Evolutionary conservation across 2,888 invertebrate species (phyloP).

Genomic region (Nomada fucata): DNA sequence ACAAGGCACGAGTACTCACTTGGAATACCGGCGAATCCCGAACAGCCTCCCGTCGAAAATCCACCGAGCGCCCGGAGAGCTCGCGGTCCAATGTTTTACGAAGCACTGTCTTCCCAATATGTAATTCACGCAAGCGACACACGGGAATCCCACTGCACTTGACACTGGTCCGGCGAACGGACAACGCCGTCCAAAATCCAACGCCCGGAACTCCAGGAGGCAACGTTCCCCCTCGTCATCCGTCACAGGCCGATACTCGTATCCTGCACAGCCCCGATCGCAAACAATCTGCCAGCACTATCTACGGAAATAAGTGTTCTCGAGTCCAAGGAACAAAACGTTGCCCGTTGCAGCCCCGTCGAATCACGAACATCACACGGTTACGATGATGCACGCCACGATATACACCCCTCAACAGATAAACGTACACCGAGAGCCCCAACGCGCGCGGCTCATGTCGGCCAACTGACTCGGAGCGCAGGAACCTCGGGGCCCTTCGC

Average conservation of each 20-base stretch:
- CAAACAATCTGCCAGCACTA: slow-evolving; percentile 23
- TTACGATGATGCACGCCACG: slow-evolving; percentile 35
- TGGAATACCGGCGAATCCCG: neutral
- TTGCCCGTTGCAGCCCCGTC: neutral
- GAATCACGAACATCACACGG: slow-evolving; percentile 19
- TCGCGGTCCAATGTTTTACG: slow-evolving; percentile 7
- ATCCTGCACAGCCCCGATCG: neutral
- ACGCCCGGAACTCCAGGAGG: neutral
- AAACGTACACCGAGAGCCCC: slow-evolving; percentile 59
- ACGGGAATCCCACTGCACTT: slow-evolving; percentile 71
- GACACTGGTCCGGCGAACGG: slow-evolving; percentile 60
- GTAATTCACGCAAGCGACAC: slow-evolving; percentile 68
- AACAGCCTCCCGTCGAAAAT: slow-evolving; percentile 11
- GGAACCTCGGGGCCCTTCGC: slow-evolving; percentile 75
- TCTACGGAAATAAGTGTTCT: neutral
- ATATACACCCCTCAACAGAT: slow-evolving; percentile 41
- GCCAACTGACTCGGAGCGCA: slow-evolving; percentile 78
- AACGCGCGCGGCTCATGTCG: slow-evolving; percentile 80
- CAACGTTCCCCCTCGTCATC: too few species aligned
- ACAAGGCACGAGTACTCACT: slow-evolving; percentile 24
- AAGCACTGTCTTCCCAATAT: neutral
- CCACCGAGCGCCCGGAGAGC: slow-evolving; percentile 14
- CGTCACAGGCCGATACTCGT: too few species aligned
- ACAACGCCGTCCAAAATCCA: neutral
- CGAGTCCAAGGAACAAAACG: neutral